Evolutionary conservation across 2,888 invertebrate species (phyloP), one percentile per base, ranked within the genome.

Genomic region (Eupithecia inturbata): DNA sequence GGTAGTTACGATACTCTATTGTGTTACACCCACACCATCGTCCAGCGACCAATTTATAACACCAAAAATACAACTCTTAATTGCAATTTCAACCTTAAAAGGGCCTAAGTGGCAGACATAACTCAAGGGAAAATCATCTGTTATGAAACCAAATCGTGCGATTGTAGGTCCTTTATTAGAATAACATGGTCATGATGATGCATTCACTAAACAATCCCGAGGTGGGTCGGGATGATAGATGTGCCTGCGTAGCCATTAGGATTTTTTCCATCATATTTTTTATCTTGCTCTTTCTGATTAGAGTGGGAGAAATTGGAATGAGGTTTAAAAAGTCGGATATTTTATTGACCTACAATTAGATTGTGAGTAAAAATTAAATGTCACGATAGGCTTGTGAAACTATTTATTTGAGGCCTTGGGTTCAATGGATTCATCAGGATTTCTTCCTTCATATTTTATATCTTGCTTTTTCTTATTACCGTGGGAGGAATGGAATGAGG

Each of bases 151-250:
- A 62, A 77, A 71, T 72, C 12, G 73, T 75, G 72, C 70, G 68
- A 33, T 41, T 33, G 70, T 77, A 77, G 70, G 73, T 68, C 67
- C 78, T 78, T 66, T 75, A 81, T 74, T 79, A 77, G 62, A 77
- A 78, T 79, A 78, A 75, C 75, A 74, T 79, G 75, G 69, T 76
- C 77, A 80, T 68, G 73, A 70, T 78, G 80, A 79, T 79, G 77
- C 77, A 72, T 74, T 77, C 77, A 76, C 78, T 78, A 82, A 80
- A 82, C 81, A 84, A 83, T 81, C 79, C 79, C 81, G 80, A 83
- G 84, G 84, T 82, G 82, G 84, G 79, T 72, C 67, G 73, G 64
- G 77, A 85, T 88, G 89, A 89, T 89, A 85, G 87, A 90, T 88
- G 84, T 80, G 76, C 77, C 80, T 69, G 77, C 78, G 72, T 70